Evolutionary conservation across 2,113 vertebrate species (phyloP).

Genomic region (Cariama cristata): DNA sequence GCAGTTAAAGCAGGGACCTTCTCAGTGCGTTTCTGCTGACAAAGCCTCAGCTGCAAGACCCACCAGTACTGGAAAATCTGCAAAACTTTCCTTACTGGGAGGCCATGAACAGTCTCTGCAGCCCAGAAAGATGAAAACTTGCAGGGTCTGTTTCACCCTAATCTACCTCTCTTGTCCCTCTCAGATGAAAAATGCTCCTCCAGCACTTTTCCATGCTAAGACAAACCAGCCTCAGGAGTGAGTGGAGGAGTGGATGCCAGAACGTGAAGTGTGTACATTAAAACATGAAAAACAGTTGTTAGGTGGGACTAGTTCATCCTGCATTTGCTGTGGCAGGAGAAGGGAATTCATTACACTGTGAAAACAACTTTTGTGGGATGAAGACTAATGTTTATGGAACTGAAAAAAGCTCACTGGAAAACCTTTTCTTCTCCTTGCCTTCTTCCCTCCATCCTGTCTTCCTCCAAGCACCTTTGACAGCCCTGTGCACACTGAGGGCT

Average conservation of each 20-base stretch:
- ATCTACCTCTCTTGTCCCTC: neutral
- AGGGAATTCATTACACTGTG: neutral
- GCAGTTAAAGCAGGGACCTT: neutral
- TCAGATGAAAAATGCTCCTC: neutral
- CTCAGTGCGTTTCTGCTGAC: neutral
- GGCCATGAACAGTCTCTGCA: neutral
- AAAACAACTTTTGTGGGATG: neutral
- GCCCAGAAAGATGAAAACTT: neutral
- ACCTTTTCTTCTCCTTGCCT: neutral
- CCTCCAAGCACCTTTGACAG: neutral
- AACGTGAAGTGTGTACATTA: neutral
- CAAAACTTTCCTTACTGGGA: neutral
- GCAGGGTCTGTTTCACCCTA: neutral
- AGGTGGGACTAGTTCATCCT: neutral
- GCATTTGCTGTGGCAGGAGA: neutral
- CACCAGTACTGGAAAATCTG: neutral
- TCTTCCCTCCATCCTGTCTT: neutral
- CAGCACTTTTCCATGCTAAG: neutral
- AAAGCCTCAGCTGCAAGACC: neutral
- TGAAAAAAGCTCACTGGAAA: neutral
- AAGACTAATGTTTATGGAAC: neutral
- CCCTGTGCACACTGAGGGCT: neutral
- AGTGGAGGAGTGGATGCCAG: neutral
- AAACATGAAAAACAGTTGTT: neutral
- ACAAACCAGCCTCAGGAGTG: neutral